phyloP scores from a whole-genome alignment of 1,140 invertebrate genomes.

The Brachionus koreanus region DNA sequence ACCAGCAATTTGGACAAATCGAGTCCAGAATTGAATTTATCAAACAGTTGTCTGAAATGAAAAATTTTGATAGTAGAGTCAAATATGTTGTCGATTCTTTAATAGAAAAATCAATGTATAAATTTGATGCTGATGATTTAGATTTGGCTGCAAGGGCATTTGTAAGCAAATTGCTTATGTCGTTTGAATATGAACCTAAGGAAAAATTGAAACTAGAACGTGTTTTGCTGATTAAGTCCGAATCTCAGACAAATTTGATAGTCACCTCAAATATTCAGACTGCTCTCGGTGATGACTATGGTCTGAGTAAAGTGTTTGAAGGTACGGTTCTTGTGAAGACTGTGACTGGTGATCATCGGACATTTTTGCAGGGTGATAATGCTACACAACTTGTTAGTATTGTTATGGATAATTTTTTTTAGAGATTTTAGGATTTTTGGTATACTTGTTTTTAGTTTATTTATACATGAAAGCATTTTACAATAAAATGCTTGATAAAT shows the following conservation, averaged over 20 bases:
- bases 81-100: background rate
- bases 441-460: too few species aligned
- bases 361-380: slow-evolving; percentile 69
- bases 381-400: slow-evolving; percentile 51
- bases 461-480: too few species aligned
- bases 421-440: too few species aligned
- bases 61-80: slow-evolving; percentile 46
- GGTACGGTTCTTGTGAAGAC: slow-evolving; percentile 66
- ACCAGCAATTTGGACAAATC: slow-evolving; percentile 71
- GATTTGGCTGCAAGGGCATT: background rate
- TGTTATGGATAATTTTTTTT: background rate
- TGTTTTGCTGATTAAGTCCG: slow-evolving; percentile 59
- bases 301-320: slow-evolving; percentile 67
- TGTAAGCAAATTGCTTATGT: slow-evolving; percentile 41
- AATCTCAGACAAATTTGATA: background rate
- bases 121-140: background rate
- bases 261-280: slow-evolving; percentile 51
- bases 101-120: background rate
- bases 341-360: slow-evolving; percentile 74
- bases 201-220: slow-evolving; percentile 46
- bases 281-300: slow-evolving; percentile 72
- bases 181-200: slow-evolving; percentile 44
- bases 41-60: background rate
- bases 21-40: slow-evolving; percentile 68
- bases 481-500: too few species aligned